Evolutionary conservation across 2,113 vertebrate genomes (phyloP).

Genomic region (Galeopterus variegatus): DNA sequence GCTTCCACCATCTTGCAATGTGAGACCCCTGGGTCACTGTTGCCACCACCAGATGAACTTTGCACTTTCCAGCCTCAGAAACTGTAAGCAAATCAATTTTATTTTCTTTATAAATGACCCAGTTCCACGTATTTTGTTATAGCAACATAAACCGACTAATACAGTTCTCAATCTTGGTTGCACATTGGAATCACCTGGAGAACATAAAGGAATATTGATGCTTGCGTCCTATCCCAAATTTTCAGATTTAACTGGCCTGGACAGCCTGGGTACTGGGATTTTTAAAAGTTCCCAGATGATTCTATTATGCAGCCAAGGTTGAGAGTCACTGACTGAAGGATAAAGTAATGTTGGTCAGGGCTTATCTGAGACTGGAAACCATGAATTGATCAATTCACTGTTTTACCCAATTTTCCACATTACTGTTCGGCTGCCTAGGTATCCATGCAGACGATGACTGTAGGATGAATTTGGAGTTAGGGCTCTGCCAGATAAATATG

Average conservation of each 20-base stretch:
- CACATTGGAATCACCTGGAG: neutral
- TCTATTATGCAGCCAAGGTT: neutral
- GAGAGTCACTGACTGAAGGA: neutral
- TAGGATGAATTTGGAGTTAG: neutral
- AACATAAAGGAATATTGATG: neutral
- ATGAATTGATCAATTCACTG: neutral
- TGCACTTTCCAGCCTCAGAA: too few relatives aligned
- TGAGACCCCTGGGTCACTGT: too few relatives aligned
- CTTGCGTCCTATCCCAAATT: neutral
- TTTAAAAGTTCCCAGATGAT: neutral
- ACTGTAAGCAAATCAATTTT: too few relatives aligned
- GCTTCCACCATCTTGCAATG: too few relatives aligned
- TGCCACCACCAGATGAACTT: too few relatives aligned
- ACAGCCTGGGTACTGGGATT: neutral
- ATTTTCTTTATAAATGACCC: too few relatives aligned
- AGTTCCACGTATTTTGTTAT: too few relatives aligned
- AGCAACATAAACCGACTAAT: too few relatives aligned
- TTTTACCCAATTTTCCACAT: conserved; percentile 1
- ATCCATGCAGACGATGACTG: neutral
- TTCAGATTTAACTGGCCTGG: conserved; percentile 7
- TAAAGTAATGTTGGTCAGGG: neutral
- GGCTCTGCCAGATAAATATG: neutral
- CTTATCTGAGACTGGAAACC: neutral
- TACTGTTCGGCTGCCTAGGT: neutral
- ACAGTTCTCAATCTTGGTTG: neutral